A percentile compares a stretch with the other conserved stretches of the same genome.
Conservation (phyloP, 2,797 vertebrate species). For the Intellagama lesueurii region DNA sequence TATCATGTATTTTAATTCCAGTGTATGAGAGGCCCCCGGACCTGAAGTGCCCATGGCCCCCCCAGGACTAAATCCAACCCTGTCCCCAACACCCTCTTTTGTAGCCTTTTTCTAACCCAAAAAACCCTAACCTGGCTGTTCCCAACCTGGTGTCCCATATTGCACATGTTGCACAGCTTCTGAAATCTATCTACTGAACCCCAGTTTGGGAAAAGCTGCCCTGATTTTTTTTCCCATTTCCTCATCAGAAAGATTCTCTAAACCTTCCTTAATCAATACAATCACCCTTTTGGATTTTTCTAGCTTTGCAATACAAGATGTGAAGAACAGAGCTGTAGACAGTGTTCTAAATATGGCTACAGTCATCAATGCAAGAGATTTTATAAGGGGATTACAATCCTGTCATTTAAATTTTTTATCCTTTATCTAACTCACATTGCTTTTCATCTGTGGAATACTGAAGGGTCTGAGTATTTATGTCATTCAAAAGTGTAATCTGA, state of each 20-base stretch:
- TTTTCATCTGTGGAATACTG: not conserved
- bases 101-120: not conserved
- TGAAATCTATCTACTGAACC: not conserved
- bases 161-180: not conserved
- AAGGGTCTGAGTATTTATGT: too few relatives aligned
- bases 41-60: too few relatives aligned
- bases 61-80: too few relatives aligned
- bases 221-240: not conserved
- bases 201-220: not conserved
- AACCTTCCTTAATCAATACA: not conserved
- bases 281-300: not conserved
- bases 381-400: too few relatives aligned
- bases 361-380: not conserved
- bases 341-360: not conserved
- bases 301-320: not conserved
- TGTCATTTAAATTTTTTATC: not conserved
- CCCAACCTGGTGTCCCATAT: not conserved
- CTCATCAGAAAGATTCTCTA: not conserved
- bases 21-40: too few relatives aligned
- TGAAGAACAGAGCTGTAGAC: not conserved
- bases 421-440: not conserved
- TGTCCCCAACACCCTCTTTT: not conserved
- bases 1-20: too few relatives aligned
- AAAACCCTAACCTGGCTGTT: not conserved
- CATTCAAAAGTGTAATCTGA: not conserved